Percentiles rank a stretch among this genome's conserved stretches.
phyloP scores from a whole-genome alignment of 2,888 invertebrate species.

The Trichopria drosophilae region DNA sequence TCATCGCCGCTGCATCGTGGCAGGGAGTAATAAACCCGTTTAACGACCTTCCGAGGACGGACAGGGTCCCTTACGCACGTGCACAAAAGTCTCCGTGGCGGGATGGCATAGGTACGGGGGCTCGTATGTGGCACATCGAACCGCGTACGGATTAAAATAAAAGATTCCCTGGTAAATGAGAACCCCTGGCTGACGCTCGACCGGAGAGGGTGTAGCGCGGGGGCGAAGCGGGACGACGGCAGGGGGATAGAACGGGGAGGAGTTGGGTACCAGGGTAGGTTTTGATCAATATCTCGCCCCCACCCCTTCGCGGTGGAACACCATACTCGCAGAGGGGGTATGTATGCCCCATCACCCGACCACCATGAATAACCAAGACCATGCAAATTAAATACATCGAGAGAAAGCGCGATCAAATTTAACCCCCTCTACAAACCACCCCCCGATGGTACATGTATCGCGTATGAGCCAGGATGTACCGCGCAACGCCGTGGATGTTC shows the following conservation, averaged over 20 bases:
- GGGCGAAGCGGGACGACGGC: slow-evolving; percentile 38
- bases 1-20: no score
- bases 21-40: slow-evolving; percentile 21
- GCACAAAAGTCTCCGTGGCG: no score
- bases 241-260: slow-evolving; percentile 43
- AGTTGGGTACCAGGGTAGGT: slow-evolving; percentile 58
- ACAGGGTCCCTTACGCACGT: no score
- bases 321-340: slow-evolving; percentile 41
- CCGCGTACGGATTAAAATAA: slow-evolving; percentile 37
- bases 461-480: no score
- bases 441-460: background rate
- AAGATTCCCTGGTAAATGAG: slow-evolving; percentile 43
- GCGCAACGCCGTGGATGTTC: no score
- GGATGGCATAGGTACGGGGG: no score
- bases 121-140: no score
- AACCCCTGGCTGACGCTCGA: slow-evolving; percentile 51
- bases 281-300: slow-evolving; percentile 59
- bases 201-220: slow-evolving; percentile 44
- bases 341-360: slow-evolving; percentile 48
- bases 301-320: slow-evolving; percentile 53
- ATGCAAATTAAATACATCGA: slow-evolving; percentile 53
- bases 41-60: slow-evolving; percentile 33
- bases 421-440: slow-evolving; percentile 24
- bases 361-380: slow-evolving; percentile 57
- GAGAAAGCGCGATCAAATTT: slow-evolving; percentile 47